These are phyloP conservation scores for Formica aserva DNA, from an alignment of 2,888 invertebrate genomes.

Conservation along the genomic window DNA sequence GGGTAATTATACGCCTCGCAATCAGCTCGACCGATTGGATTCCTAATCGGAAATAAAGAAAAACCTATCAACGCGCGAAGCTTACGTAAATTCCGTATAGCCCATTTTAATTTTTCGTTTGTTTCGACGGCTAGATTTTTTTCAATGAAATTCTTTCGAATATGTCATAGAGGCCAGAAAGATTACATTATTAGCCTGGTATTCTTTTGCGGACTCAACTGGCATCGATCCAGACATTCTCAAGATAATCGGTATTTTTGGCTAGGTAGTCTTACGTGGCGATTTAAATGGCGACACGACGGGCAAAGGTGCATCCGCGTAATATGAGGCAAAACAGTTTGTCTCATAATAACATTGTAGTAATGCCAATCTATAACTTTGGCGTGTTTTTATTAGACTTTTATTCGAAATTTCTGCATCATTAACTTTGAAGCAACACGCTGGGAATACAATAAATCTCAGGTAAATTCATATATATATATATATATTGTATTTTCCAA, in stretches of 20 bases:
- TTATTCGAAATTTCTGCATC: not conserved
- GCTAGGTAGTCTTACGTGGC: constrained; percentile 24
- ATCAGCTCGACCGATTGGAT: constrained; percentile 43
- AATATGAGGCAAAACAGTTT: not conserved
- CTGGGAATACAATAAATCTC: not conserved
- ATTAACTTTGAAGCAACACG: not conserved
- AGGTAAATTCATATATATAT: not conserved
- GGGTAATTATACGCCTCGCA: constrained; percentile 55
- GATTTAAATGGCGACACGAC: constrained; percentile 39
- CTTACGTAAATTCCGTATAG: constrained; percentile 1
- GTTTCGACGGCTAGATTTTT: not conserved
- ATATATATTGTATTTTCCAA: not conserved
- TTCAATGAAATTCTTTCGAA: constrained; percentile 13
- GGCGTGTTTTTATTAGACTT: not conserved
- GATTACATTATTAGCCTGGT: constrained; percentile 34
- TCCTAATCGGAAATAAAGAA: constrained; percentile 42
- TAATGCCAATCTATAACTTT: not conserved
- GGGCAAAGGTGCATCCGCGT: not conserved
- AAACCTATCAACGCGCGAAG: not conserved
- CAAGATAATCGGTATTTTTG: constrained; percentile 43
- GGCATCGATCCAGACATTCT: constrained; percentile 46
- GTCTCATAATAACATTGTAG: not conserved
- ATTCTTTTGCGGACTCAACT: constrained; percentile 32
- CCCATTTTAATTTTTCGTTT: not conserved
- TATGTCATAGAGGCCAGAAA: constrained; percentile 7